phyloP scores from a whole-genome alignment of 2,888 invertebrate species.

The Ochropleura leucogaster region DNA sequence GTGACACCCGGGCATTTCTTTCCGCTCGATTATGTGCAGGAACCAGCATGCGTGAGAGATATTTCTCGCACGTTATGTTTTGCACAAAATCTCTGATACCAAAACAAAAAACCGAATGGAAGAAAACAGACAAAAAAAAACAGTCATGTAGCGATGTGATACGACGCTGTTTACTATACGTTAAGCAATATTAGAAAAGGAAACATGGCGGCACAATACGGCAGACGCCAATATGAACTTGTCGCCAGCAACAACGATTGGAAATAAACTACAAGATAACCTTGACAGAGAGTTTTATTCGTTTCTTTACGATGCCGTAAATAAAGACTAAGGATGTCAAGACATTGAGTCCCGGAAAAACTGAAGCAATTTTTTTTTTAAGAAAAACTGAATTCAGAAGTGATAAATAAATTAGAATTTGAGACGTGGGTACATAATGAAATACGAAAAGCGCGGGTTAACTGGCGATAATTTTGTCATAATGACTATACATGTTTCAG shows the following conservation, averaged over 20 bases:
- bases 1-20: too few relatives aligned
- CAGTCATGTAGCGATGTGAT: too few relatives aligned
- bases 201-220: conserved; percentile 20
- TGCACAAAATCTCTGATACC: too few relatives aligned
- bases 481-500: too few relatives aligned
- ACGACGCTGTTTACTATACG: background rate
- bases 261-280: conserved; percentile 64
- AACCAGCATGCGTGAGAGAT: too few relatives aligned
- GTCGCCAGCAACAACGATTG: conserved; percentile 49
- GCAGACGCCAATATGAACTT: conserved; percentile 6
- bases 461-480: too few relatives aligned
- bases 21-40: too few relatives aligned
- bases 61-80: too few relatives aligned
- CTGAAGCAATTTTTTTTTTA: background rate
- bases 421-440: background rate
- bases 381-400: background rate
- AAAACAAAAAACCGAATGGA: too few relatives aligned
- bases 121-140: too few relatives aligned
- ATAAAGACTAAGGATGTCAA: conserved; percentile 51
- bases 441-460: too few relatives aligned
- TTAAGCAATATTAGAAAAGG: conserved; percentile 11
- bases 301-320: conserved; percentile 64
- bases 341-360: conserved; percentile 14
- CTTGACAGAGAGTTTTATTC: conserved; percentile 72
- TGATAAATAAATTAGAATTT: background rate